Percentiles rank a stretch among this genome's conserved stretches.
Conservation (phyloP, 1,140 invertebrate species). For the Formica selysi region DNA sequence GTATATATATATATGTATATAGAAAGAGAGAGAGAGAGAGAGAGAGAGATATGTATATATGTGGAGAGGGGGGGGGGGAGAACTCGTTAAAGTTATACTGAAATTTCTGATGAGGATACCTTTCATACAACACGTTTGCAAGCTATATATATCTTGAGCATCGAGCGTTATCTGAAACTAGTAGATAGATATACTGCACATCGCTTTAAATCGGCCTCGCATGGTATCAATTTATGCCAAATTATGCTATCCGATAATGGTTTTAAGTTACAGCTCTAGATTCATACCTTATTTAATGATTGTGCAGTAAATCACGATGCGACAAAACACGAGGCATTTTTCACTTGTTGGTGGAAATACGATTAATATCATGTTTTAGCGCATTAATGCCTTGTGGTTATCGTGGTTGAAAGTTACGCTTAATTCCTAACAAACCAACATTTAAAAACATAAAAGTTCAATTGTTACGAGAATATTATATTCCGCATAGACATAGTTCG, state of each 20-base stretch:
- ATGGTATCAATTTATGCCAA: background rate
- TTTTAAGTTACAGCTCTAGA: conserved; percentile 23
- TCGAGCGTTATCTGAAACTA: conserved; percentile 21
- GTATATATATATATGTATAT: too few relatives aligned
- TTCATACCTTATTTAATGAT: conserved; percentile 7
- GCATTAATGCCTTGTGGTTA: background rate
- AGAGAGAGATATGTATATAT: too few relatives aligned
- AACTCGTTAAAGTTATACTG: background rate
- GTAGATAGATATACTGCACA: conserved; percentile 12
- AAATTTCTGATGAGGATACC: background rate
- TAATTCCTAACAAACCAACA: background rate
- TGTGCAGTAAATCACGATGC: background rate
- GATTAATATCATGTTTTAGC: background rate
- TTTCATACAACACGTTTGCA: background rate
- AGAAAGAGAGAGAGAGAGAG: too few relatives aligned
- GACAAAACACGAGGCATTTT: conserved; percentile 16
- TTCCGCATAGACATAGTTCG: background rate
- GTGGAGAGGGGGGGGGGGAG: too few relatives aligned
- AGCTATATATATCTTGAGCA: background rate
- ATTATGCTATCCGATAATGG: conserved; percentile 35
- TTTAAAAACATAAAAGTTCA: conserved; percentile 2
- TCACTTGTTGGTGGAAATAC: background rate
- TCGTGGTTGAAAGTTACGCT: background rate
- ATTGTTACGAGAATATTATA: background rate
- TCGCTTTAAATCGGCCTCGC: conserved; percentile 7